A percentile compares a stretch with the other conserved stretches of the same genome.
Evolutionary conservation across 2,888 invertebrate species (phyloP).

Genomic region (Petrolisthes cinctipes): DNA sequence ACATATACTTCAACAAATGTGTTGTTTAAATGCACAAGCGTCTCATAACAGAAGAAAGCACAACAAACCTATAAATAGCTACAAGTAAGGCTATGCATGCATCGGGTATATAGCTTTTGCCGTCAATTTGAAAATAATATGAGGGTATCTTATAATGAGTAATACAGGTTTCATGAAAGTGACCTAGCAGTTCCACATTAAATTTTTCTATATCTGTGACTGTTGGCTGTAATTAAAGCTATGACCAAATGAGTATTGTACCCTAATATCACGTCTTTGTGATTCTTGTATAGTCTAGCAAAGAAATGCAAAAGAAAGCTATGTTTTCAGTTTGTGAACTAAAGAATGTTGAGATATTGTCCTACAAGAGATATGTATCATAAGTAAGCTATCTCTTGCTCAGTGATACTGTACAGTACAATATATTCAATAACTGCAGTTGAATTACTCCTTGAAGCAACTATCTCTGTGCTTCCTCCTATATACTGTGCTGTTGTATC

Average conservation of each 20-base stretch:
- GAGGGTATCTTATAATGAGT: not conserved
- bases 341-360: not conserved
- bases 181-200: constrained; percentile 41
- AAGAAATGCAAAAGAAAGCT: not conserved
- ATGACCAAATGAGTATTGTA: constrained; percentile 48
- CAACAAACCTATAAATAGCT: not conserved
- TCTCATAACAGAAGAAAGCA: not conserved
- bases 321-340: too few species aligned
- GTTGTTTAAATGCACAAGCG: constrained; percentile 4
- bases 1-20: not conserved
- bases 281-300: not conserved
- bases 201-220: constrained; percentile 10
- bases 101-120: not conserved
- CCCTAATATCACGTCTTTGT: constrained; percentile 9
- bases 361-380: too few species aligned
- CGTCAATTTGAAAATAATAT: not conserved
- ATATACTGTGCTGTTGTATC: not conserved
- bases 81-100: not conserved
- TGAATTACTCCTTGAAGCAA: not conserved
- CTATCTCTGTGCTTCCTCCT: not conserved
- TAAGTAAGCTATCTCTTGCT: too few species aligned
- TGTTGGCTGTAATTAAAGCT: constrained; percentile 37
- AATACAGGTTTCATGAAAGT: not conserved
- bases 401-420: not conserved
- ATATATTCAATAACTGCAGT: not conserved